These are phyloP conservation scores for Halcyon malimbica DNA, from an alignment of 2,113 vertebrate genomes.

Conservation along the genomic window DNA sequence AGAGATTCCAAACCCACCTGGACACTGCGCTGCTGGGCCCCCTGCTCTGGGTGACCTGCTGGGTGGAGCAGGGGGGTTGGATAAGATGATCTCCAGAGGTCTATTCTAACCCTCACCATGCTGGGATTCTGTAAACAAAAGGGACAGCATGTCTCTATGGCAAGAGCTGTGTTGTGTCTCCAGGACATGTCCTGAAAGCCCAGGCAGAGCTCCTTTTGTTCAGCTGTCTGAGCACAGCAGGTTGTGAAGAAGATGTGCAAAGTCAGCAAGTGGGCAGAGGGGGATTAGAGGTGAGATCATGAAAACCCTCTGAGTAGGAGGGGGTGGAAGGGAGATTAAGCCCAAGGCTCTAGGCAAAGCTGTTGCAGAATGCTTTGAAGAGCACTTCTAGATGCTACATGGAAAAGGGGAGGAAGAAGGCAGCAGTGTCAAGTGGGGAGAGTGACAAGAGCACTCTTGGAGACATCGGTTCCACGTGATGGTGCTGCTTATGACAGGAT, in stretches of 20 bases:
- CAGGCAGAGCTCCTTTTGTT: not conserved
- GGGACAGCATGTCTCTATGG: not conserved
- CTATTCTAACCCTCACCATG: not conserved
- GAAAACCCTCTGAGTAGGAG: not conserved
- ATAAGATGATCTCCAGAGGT: not conserved
- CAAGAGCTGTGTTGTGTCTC: not conserved
- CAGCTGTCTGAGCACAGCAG: not conserved
- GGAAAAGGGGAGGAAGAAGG: not conserved
- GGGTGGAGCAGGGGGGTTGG: no score
- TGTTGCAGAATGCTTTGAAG: not conserved
- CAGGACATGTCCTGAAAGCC: no score
- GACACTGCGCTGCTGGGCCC: not conserved
- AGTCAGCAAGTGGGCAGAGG: not conserved
- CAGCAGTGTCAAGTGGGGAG: not conserved
- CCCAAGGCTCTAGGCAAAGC: not conserved
- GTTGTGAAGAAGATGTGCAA: not conserved
- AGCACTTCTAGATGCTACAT: not conserved
- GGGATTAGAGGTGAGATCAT: not conserved
- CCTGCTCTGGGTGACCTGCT: not conserved
- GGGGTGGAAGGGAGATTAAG: not conserved
- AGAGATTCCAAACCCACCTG: not conserved
- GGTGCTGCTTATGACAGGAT: accelerated
- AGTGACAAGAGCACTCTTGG: accelerated
- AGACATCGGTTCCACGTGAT: not conserved
- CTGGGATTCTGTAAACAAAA: not conserved